These are phyloP conservation scores for Cydia fagiglandana DNA, from an alignment of 1,140 invertebrate genomes.

Conservation along the genomic window DNA sequence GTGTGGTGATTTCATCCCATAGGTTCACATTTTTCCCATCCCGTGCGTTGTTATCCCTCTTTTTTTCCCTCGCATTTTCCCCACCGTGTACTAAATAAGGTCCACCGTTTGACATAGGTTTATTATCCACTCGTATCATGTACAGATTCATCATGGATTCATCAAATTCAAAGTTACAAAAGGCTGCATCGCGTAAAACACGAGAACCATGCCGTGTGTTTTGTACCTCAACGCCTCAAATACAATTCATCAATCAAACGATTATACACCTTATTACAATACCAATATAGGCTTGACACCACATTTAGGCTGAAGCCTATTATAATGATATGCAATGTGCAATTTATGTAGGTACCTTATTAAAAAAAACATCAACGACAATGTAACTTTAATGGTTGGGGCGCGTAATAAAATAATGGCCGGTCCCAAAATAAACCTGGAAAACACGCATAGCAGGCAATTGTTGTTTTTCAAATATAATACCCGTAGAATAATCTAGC, in stretches of 20 bases:
- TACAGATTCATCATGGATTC: too few species aligned
- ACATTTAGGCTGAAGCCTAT: not conserved
- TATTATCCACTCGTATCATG: too few species aligned
- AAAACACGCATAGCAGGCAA: not conserved
- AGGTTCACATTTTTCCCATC: too few species aligned
- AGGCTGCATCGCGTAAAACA: too few species aligned
- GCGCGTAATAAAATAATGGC: slow-evolving; percentile 9
- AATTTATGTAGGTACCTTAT: slow-evolving; percentile 32
- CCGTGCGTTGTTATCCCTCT: too few species aligned
- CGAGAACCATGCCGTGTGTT: too few species aligned
- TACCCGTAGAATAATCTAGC: not conserved
- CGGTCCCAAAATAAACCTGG: slow-evolving; percentile 4
- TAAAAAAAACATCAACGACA: slow-evolving; percentile 11
- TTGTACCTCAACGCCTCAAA: not conserved
- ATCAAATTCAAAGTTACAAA: too few species aligned
- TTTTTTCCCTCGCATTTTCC: too few species aligned
- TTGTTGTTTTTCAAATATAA: not conserved
- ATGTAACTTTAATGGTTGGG: slow-evolving; percentile 12
- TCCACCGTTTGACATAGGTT: too few species aligned
- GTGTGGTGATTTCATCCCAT: too few species aligned
- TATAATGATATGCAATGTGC: slow-evolving; percentile 32
- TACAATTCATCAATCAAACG: not conserved
- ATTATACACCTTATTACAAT: not conserved
- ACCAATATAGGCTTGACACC: not conserved
- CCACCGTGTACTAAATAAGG: too few species aligned